Percentiles rank a stretch among this genome's conserved stretches.
Evolutionary conservation across 1,140 invertebrate genomes (phyloP).

Genomic region (Bombus picipes): DNA sequence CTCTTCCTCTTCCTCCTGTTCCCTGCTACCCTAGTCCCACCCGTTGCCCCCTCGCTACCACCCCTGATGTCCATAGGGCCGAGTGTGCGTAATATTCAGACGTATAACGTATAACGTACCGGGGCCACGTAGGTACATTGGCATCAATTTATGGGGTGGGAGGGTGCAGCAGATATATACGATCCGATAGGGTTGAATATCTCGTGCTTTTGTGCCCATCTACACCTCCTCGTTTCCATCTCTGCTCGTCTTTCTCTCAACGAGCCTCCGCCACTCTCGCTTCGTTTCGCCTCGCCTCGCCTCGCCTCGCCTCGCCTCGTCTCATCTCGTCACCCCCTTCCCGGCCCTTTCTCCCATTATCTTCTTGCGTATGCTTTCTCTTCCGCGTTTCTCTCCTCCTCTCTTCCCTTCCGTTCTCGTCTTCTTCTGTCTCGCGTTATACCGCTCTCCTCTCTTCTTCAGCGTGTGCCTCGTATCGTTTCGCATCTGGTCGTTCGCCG

Average conservation of each 20-base stretch:
- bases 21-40: conserved; percentile 37
- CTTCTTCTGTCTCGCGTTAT: background rate
- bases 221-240: conserved; percentile 66
- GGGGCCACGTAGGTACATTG: conserved; percentile 77
- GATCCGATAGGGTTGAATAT: conserved; percentile 75
- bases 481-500: conserved; percentile 11
- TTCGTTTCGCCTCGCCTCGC: background rate
- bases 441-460: background rate
- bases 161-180: conserved; percentile 73
- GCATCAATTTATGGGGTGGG: conserved; percentile 78
- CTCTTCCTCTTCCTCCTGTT: conserved; percentile 20
- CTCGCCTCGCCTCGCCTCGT: conserved; percentile 6
- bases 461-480: background rate
- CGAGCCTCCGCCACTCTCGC: conserved; percentile 19
- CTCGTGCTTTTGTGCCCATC: conserved; percentile 74
- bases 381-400: background rate
- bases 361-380: conserved; percentile 34
- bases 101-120: conserved; percentile 76
- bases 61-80: conserved; percentile 56
- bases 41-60: conserved; percentile 29
- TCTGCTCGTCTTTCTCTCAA: conserved; percentile 51
- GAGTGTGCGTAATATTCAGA: conserved; percentile 80
- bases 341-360: conserved; percentile 21
- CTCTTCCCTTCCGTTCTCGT: background rate
- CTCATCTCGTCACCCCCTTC: background rate